Conservation (phyloP, 1,140 invertebrate genomes). For the Danaus plexippus region DNA sequence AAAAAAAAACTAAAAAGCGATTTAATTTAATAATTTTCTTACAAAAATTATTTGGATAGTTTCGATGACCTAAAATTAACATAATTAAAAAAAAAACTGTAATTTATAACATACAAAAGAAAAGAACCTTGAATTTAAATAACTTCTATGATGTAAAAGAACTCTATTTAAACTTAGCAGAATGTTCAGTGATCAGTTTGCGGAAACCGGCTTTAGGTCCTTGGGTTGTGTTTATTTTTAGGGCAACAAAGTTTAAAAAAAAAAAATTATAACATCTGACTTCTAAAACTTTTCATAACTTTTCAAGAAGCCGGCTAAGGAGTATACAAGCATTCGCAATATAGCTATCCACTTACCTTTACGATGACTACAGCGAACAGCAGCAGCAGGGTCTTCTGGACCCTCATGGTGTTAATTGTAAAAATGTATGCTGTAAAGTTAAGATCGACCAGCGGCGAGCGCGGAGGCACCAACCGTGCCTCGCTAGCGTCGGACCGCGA, state of each 20-base stretch:
- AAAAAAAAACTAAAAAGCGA: too few species aligned
- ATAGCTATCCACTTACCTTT: constrained; percentile 39
- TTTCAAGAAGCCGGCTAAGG: constrained; percentile 11
- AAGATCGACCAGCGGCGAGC: constrained; percentile 33
- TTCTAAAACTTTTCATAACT: constrained; percentile 15
- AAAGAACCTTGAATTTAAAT: too few species aligned
- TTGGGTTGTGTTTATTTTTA: constrained; percentile 20
- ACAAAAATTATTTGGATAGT: constrained; percentile 2
- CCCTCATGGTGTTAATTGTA: constrained; percentile 46
- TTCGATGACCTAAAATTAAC: neutral
- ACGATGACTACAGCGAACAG: constrained; percentile 27
- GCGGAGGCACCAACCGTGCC: constrained; percentile 52
- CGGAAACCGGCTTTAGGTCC: constrained; percentile 36
- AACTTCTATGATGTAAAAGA: too few species aligned
- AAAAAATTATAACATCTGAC: constrained; percentile 8
- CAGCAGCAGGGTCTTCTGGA: constrained; percentile 40
- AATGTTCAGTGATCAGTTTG: constrained; percentile 26
- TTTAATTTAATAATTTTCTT: too few species aligned
- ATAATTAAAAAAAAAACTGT: too few species aligned
- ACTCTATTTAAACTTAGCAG: constrained; percentile 23
- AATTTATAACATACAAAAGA: too few species aligned
- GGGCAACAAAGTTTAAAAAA: constrained; percentile 19
- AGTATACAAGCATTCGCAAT: constrained; percentile 22
- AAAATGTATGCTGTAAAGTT: constrained; percentile 45
- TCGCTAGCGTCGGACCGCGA: constrained; percentile 54